Evolutionary conservation across 2,888 invertebrate genomes (phyloP), one percentile per base, ranked within the genome.

Genomic region (Biston stratarius): DNA sequence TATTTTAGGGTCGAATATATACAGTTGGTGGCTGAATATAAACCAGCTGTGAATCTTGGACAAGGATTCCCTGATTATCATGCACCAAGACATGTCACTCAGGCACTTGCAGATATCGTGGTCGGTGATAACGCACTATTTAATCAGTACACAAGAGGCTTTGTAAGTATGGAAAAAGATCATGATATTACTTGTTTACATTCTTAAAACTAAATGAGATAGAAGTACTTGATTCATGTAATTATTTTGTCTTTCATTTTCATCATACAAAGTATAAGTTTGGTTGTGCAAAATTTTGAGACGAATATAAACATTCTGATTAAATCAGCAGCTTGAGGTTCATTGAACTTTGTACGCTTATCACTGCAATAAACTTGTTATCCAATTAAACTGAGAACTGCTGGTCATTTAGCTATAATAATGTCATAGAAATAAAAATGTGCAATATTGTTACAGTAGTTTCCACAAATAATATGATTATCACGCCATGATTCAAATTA

Each of bases 61-160:
- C 99, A 98, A 94, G 99, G 99, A 0, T 99, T 99, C 87, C 98
- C 99, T 0, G 99, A 99, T 90, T 99, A 97, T 91, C 95, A 97
- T 74, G 96, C 98, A 5, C 99, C 99, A 0, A 94, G 95, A 52
- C 96, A 97, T 93, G 97, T 99, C 0, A 96, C 96, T 0, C 95
- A 97, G 77, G 96, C 97, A 5, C 90, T 99, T 64, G 94, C 95
- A 0, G 95, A 96, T 14, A 96, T 96, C 24, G 94, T 96, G 0
- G 90, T 87, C 0, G 95, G 96, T 67, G 94, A 95, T 0, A 97
- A 98, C 91, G 96, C 96, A 24, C 88, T 97, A 9, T 83, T 98
- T 44, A 97, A 99, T 86, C 99, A 99, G 85, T 99, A 99, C 80
- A 98, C 99, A 0, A 95, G 99, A 83, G 98, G 98, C 82, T 98